Evolutionary conservation across 2,888 invertebrate genomes (phyloP), one percentile per base, ranked within the genome.

Genomic region (Acrobasis consociella): DNA sequence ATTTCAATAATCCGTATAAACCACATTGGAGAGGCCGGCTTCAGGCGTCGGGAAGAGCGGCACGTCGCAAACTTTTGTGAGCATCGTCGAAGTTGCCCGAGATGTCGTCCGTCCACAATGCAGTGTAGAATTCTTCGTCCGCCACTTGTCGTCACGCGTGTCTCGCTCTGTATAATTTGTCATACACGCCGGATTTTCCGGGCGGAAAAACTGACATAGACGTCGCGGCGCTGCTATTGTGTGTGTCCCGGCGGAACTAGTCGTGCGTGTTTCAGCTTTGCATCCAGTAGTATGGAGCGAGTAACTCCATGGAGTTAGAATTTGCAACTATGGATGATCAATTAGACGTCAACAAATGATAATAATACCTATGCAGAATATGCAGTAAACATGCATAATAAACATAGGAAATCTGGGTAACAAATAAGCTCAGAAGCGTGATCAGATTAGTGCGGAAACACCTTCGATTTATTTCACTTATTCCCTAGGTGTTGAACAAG

Each of bases 1-100:
- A 74, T 75, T 76, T 76, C 70, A 73, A 73, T 77, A 76, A 77
- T 70, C 69, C 65, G 63, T n/a, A n/a, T n/a, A 69, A 64, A 67
- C 3, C 64, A 62, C 60, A 67, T 65, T 62, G 63, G 63, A 58
- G 46, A 46, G 58, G 31, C n/a, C 46, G 46, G 13, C 13, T 13
- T 5, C 46, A n/a, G 46, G 46, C 42, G 42, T 1, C 16, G 7
- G 42, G 65, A 81, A 75, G 81, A n/a, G 60, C 67, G 71, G 71
- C 82, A 84, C 83, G 83, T 82, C 71, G 63, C 64, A 63, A 80
- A 80, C 74, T 83, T 81, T 46, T 75, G 72, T 68, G 67, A 70
- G 71, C 71, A 65, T 69, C 67, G 46, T 13, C 69, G 67, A 68
- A 78, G 73, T 79, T 76, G 73, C 60, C 68, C 67, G 69, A 68